Conservation (phyloP, 2,888 invertebrate genomes). For the Rhaphigaster nebulosa region DNA sequence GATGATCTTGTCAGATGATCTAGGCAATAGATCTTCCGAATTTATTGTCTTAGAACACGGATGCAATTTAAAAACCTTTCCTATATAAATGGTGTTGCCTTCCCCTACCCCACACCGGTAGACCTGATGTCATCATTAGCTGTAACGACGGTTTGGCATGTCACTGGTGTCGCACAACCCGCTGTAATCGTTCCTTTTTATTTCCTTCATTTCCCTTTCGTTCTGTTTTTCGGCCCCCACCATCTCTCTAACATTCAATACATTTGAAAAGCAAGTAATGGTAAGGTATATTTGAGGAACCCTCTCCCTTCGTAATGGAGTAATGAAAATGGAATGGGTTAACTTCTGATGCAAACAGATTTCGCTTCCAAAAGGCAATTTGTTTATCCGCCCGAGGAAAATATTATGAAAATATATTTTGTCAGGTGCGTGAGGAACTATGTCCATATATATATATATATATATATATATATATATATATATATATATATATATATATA, state of each 20-base stretch:
- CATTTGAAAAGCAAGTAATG: background rate
- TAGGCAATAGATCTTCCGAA: background rate
- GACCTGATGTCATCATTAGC: conserved; percentile 51
- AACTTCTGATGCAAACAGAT: no score
- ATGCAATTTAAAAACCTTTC: conserved; percentile 48
- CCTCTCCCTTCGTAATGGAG: background rate
- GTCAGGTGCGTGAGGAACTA: no score
- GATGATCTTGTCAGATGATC: background rate
- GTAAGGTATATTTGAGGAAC: background rate
- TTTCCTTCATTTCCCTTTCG: background rate
- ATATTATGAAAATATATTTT: no score
- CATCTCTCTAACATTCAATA: background rate
- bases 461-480: no score
- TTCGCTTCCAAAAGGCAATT: no score
- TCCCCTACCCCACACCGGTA: background rate
- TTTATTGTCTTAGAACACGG: conserved; percentile 49
- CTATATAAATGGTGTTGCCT: conserved; percentile 8
- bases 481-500: no score
- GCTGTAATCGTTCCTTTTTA: background rate
- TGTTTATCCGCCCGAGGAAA: no score
- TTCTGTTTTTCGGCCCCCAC: background rate
- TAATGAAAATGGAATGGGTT: no score
- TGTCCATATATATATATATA: no score
- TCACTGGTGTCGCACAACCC: background rate
- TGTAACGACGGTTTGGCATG: conserved; percentile 39